These are phyloP conservation scores for Pangasianodon hypophthalmus DNA, from an alignment of 2,113 vertebrate genomes.

Conservation along the genomic window DNA sequence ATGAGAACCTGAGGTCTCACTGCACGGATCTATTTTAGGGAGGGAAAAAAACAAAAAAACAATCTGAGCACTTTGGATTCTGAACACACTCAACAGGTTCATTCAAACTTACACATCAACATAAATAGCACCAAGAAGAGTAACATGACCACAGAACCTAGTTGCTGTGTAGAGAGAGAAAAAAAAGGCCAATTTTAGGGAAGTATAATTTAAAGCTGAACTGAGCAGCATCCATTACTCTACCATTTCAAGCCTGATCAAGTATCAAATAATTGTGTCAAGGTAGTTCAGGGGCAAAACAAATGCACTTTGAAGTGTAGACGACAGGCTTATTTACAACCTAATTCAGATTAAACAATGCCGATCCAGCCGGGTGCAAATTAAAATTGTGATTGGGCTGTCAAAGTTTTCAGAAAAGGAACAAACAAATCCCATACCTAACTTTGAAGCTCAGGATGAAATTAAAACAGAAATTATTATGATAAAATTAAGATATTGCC, in stretches of 20 bases:
- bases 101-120: background rate
- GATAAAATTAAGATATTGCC: background rate
- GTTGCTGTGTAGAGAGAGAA: background rate
- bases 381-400: no score
- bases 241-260: background rate
- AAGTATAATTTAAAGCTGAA: background rate
- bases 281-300: background rate
- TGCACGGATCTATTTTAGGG: conserved; percentile 82
- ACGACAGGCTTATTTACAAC: background rate
- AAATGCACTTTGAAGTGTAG: background rate
- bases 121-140: background rate
- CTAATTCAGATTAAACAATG: background rate
- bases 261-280: background rate
- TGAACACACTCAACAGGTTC: background rate
- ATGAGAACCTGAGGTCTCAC: conserved; percentile 96
- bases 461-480: background rate
- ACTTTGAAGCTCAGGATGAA: background rate
- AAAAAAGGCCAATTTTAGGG: background rate
- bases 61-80: background rate
- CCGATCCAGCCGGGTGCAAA: background rate
- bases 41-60: background rate
- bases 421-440: background rate
- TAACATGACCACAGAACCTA: background rate
- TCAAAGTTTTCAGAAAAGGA: background rate
- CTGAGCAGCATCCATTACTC: background rate